phyloP scores from a whole-genome alignment of 2,888 invertebrate species.

The Dorcus hopei region DNA sequence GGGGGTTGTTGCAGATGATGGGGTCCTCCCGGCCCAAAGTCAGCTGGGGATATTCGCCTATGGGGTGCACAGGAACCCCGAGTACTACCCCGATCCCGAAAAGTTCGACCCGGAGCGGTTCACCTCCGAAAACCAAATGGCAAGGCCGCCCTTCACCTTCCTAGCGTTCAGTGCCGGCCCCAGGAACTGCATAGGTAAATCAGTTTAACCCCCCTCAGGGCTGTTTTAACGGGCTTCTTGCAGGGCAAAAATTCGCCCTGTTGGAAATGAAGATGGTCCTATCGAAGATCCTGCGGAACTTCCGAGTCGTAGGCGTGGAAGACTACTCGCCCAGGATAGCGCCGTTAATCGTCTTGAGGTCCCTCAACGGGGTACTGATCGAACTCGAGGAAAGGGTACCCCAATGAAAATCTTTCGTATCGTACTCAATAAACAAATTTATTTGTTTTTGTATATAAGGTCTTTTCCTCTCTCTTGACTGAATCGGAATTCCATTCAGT shows the following conservation, averaged over 20 bases:
- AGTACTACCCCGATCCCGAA: conserved; percentile 54
- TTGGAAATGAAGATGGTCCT: conserved; percentile 24
- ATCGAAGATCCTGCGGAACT: conserved; percentile 22
- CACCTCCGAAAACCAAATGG: conserved; percentile 34
- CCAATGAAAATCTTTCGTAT: too few relatives aligned
- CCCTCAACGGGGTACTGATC: conserved; percentile 1
- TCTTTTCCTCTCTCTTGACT: neutral
- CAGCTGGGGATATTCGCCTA: conserved; percentile 48
- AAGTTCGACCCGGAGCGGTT: conserved; percentile 47
- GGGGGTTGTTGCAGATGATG: conserved; percentile 24
- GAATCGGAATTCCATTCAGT: neutral
- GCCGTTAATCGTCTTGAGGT: conserved; percentile 2
- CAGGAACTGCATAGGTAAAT: conserved; percentile 42
- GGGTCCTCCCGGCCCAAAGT: conserved; percentile 41
- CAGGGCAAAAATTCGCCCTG: conserved; percentile 29
- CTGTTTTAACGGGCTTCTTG: neutral
- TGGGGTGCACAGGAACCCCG: conserved; percentile 52
- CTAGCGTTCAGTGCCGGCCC: conserved; percentile 40
- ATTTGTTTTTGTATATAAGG: too few relatives aligned
- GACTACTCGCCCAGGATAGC: neutral
- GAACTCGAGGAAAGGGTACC: neutral
- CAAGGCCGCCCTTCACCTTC: conserved; percentile 40
- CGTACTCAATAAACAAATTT: too few relatives aligned
- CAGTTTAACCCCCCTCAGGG: neutral
- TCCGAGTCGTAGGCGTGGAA: conserved; percentile 12